Conservation (phyloP, 1,140 invertebrate genomes). For the Microplitis demolitor region DNA sequence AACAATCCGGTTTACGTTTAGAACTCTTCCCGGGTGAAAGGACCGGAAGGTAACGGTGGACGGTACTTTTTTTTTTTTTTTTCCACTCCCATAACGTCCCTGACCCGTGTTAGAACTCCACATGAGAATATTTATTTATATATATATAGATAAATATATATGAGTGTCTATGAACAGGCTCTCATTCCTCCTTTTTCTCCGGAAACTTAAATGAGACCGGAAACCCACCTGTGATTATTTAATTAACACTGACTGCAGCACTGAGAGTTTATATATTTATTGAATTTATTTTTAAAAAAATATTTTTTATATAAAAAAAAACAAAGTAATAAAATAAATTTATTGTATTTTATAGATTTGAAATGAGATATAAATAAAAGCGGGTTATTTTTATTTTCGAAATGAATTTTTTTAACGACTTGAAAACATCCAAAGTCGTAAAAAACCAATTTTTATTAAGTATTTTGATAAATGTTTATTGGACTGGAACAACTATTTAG, state of each 20-base stretch:
- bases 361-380: no score
- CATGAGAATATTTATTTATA: conserved; percentile 6
- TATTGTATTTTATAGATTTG: neutral
- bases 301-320: neutral
- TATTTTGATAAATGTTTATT: no score
- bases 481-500: no score
- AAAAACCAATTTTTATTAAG: no score
- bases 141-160: neutral
- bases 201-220: conserved; percentile 22
- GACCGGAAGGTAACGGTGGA: conserved; percentile 28
- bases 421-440: no score
- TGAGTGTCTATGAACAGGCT: neutral
- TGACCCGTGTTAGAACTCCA: conserved; percentile 18
- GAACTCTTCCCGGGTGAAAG: conserved; percentile 20
- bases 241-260: neutral
- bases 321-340: neutral
- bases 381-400: no score
- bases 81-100: conserved; percentile 22
- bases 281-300: neutral
- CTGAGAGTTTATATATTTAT: neutral
- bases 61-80: conserved; percentile 21
- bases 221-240: conserved; percentile 12
- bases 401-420: no score
- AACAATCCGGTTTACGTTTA: conserved; percentile 15
- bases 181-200: neutral